These are phyloP conservation scores for Leptocoma aspasia DNA, from an alignment of 2,113 vertebrate genomes.

Conservation along the genomic window DNA sequence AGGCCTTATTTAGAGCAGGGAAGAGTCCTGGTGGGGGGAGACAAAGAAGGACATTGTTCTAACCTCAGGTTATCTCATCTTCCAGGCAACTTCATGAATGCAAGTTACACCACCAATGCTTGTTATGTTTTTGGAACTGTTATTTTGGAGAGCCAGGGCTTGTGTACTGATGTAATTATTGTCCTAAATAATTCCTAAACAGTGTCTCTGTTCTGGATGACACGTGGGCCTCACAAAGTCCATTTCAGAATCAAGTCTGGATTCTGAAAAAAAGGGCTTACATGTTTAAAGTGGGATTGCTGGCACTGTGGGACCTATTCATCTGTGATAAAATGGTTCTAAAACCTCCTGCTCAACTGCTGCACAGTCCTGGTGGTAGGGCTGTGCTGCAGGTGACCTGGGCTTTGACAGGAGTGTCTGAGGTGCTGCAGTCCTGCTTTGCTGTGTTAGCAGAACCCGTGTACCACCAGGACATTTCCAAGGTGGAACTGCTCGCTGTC, in stretches of 20 bases:
- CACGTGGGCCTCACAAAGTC: fast-evolving
- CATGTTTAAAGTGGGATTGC: not conserved
- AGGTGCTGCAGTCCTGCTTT: fast-evolving
- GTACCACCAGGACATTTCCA: not conserved
- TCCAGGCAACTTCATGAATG: not conserved
- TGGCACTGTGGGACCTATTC: not conserved
- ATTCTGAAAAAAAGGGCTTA: not conserved
- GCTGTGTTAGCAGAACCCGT: fast-evolving
- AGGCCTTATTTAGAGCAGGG: not conserved
- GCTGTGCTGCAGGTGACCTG: not conserved
- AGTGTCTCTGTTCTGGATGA: not conserved
- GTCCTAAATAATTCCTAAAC: not conserved
- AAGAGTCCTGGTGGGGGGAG: not conserved
- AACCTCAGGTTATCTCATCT: not conserved
- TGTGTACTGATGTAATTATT: not conserved
- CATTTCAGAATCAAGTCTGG: not conserved
- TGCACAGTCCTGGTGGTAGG: not conserved
- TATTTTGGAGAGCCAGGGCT: not conserved
- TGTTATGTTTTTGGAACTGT: not conserved
- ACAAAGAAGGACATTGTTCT: not conserved
- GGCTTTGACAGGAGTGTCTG: not conserved
- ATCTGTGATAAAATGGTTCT: not conserved
- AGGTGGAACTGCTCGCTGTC: not conserved
- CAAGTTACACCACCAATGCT: not conserved
- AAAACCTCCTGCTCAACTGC: not conserved